phyloP scores from a whole-genome alignment of 2,888 invertebrate genomes.

The Aspidiotus destructor region DNA sequence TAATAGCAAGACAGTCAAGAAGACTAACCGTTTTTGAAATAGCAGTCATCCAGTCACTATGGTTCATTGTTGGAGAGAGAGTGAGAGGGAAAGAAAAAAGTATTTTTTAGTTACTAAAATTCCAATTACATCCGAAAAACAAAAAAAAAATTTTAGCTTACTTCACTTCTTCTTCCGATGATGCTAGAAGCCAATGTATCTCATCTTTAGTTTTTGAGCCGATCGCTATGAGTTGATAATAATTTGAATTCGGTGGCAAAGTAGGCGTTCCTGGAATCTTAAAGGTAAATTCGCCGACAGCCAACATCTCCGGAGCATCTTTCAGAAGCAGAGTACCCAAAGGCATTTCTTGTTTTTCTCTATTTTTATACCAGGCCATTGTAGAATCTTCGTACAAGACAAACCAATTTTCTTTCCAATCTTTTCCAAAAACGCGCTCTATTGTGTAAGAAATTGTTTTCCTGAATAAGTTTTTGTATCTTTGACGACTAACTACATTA shows the following conservation, averaged over 20 bases:
- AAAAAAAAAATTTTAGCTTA: conserved; percentile 43
- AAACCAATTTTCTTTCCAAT: conserved; percentile 78
- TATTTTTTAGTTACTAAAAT: background rate
- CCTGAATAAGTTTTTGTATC: background rate
- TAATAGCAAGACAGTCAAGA: no score
- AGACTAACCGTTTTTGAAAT: conserved; percentile 66
- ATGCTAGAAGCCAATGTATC: conserved; percentile 72
- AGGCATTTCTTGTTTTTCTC: conserved; percentile 44
- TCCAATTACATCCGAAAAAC: background rate
- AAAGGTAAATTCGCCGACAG: conserved; percentile 69
- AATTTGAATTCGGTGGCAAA: conserved; percentile 57
- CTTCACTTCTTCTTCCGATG: conserved; percentile 68
- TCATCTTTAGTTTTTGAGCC: conserved; percentile 60
- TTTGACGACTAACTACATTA: conserved; percentile 1
- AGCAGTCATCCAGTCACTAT: conserved; percentile 68
- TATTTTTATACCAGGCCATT: conserved; percentile 75
- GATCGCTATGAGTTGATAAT: conserved; percentile 66
- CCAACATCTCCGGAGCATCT: conserved; percentile 70
- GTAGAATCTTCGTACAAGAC: conserved; percentile 74
- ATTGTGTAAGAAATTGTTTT: conserved; percentile 36
- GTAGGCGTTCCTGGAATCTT: conserved; percentile 64
- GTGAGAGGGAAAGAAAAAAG: background rate
- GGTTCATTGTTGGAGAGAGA: no score
- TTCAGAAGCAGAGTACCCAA: conserved; percentile 54
- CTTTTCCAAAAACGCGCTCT: conserved; percentile 70